Evolutionary conservation across 2,888 invertebrate genomes (phyloP).

Genomic region (Drosophila pegasa): DNA sequence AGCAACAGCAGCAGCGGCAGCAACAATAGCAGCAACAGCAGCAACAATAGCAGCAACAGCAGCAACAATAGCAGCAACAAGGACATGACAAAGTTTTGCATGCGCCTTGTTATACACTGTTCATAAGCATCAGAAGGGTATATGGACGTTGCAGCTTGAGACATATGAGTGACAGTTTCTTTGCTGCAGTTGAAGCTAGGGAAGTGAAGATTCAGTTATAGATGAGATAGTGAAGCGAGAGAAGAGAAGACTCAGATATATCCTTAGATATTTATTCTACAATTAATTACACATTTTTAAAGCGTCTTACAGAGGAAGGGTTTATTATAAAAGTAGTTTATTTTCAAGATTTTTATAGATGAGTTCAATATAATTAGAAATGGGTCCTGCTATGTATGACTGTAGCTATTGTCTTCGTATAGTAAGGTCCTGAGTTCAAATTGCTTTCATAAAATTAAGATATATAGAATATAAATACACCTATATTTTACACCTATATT

Average conservation of each 20-base stretch:
- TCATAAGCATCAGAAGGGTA: not conserved
- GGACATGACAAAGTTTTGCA: slow-evolving; percentile 65
- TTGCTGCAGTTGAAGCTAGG: not conserved
- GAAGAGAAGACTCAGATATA: too few species aligned
- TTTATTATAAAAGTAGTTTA: too few species aligned
- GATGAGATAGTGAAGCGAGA: too few species aligned
- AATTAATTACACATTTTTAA: too few species aligned
- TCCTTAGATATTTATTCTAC: too few species aligned
- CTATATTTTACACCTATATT: too few species aligned
- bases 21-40: slow-evolving; percentile 48
- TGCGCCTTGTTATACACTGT: slow-evolving; percentile 43
- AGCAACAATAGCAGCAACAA: slow-evolving; percentile 51
- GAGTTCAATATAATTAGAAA: too few species aligned
- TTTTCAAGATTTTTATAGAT: too few species aligned
- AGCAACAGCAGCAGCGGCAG: slow-evolving; percentile 32
- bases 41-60: slow-evolving; percentile 29
- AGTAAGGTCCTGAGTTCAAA: not conserved
- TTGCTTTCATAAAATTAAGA: not conserved
- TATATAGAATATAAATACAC: not conserved
- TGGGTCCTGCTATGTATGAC: too few species aligned
- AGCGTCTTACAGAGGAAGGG: too few species aligned
- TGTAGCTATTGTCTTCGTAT: not conserved
- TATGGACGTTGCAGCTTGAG: not conserved
- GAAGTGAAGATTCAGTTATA: not conserved
- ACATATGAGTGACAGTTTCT: too few species aligned